Evolutionary conservation across 2,888 invertebrate species (phyloP), one percentile per base, ranked within the genome.

Genomic region (Steinernema carpocapsae): DNA sequence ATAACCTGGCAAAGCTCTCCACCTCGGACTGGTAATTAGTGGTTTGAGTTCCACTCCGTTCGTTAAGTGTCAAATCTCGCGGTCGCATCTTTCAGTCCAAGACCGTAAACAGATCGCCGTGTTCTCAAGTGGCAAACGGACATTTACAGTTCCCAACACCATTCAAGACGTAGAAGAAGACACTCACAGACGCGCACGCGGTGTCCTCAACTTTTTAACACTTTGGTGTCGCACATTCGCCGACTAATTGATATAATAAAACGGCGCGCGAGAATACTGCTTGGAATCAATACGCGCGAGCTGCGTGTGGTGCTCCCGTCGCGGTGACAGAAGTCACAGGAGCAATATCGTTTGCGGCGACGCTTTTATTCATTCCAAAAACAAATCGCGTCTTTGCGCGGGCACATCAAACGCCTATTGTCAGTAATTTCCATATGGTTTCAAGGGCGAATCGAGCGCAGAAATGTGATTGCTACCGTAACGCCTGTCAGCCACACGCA

Each of bases 221-320:
- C 56, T 56, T 56, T 56, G 26, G 56, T 56, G 26, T 56, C 26
- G 56, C 56, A 19, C 56, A 56, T 56, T 56, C 56, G 56, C 56
- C 56, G 56, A 22, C 56, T 56, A 56, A 56, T 56, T 56, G 56
- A 56, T 56, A 56, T 26, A 56, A 56, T 56, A 56, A 56, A 56
- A 56, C 26, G 56, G 56, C 56, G 56, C 19, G 56, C 56, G 56
- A 56, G 56, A 56, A 56, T 56, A n/a, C n/a, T n/a, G 56, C 4
- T 56, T 4, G 26, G 17, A 56, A 24, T 56, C 56, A 56, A 56
- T 56, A 26, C 56, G 56, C 26, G 56, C 17, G 56, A 6, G 51
- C 43, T 43, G 43, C 10, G n/a, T n/a, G n/a, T n/a, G n/a, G n/a
- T n/a, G n/a, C n/a, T n/a, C n/a, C n/a, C n/a, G n/a, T n/a, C n/a